Conservation (phyloP, 2,888 invertebrate species). For the Mongoloraphidia duomilia region DNA sequence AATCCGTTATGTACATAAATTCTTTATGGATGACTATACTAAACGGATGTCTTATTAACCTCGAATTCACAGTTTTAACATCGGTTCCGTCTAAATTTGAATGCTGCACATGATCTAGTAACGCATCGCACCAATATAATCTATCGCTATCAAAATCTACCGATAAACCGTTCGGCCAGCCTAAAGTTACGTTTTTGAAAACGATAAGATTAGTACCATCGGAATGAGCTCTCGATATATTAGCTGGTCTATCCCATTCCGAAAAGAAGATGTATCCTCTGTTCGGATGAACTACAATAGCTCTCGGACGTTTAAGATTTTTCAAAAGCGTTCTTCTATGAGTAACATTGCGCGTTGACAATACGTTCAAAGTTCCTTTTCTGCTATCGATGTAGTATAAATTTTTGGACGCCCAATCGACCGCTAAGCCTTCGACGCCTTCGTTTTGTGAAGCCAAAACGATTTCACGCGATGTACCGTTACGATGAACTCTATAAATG, state of each 20-base stretch:
- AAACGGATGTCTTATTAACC: constrained; percentile 78
- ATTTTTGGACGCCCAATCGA: constrained; percentile 93
- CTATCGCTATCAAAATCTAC: constrained; percentile 80
- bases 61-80: constrained; percentile 76
- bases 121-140: constrained; percentile 94
- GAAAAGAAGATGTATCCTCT: constrained; percentile 89
- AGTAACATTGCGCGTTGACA: constrained; percentile 75
- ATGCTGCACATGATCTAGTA: constrained; percentile 91
- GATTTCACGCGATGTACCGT: constrained; percentile 69
- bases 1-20: constrained; percentile 94
- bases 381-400: constrained; percentile 90
- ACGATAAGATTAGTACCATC: constrained; percentile 80
- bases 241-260: constrained; percentile 93
- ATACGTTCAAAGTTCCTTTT: constrained; percentile 84
- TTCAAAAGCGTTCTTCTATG: constrained; percentile 71
- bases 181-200: constrained; percentile 80
- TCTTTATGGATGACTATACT: constrained; percentile 81
- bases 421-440: constrained; percentile 89
- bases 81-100: constrained; percentile 82
- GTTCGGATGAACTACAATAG: constrained; percentile 94
- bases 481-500: constrained; percentile 69
- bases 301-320: constrained; percentile 82
- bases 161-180: constrained; percentile 95
- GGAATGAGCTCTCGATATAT: constrained; percentile 82
- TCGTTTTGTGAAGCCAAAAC: constrained; percentile 92